These are phyloP conservation scores for Lasiurus borealis DNA, from an alignment of 2,113 vertebrate species.

Conservation along the genomic window DNA sequence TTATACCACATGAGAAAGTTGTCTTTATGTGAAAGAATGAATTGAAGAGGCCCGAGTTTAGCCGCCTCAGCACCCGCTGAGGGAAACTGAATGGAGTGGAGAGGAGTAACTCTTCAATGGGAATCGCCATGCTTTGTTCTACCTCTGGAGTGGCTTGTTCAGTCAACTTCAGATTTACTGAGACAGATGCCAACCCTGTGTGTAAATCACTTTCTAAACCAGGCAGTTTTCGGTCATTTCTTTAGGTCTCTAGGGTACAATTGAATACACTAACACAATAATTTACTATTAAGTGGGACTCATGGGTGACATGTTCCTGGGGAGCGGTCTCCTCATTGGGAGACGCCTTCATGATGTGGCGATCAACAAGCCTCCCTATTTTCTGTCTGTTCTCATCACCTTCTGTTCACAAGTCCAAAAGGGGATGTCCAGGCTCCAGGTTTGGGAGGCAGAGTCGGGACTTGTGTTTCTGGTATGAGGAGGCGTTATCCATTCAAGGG, in stretches of 20 bases:
- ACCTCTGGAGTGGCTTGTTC: neutral
- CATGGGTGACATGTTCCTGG: constrained; percentile 18
- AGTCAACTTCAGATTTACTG: constrained; percentile 65
- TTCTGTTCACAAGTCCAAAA: neutral
- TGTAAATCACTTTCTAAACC: constrained; percentile 71
- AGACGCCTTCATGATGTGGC: neutral
- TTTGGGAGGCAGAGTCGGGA: neutral
- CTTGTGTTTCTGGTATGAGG: neutral
- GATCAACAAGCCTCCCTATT: neutral
- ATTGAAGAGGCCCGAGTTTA: neutral
- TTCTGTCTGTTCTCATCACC: neutral
- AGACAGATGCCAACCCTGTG: constrained; percentile 52
- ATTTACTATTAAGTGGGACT: constrained; percentile 48
- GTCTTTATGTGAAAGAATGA: neutral
- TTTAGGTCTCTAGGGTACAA: constrained; percentile 26
- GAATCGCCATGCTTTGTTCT: neutral
- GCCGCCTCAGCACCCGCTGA: neutral
- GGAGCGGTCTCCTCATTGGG: neutral
- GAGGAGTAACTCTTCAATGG: neutral
- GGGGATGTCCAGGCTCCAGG: neutral
- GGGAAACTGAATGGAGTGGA: neutral
- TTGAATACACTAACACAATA: constrained; percentile 45
- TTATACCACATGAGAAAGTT: neutral
- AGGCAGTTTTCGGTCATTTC: constrained; percentile 57
- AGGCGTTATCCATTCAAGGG: neutral